Percentiles rank a stretch among this genome's conserved stretches.
phyloP scores from a whole-genome alignment of 2,113 vertebrate species.

The Danio rerio region GRCz12tu NC_133181.1:44383001-44383500 shows the following conservation, averaged over 20 bases:
- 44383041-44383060: too few species aligned
- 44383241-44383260: conserved; percentile 89
- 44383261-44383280: conserved; percentile 84
- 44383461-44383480: conserved; percentile 11
- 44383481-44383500: background rate
- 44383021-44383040: too few species aligned
- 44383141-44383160: conserved; percentile 87
- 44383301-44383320: background rate
- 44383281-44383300: background rate
- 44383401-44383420: background rate
- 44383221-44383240: conserved; percentile 89
- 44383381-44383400: background rate
- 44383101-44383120: conserved; percentile 85
- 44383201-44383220: conserved; percentile 87
- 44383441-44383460: background rate
- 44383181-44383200: conserved; percentile 84
- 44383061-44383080: conserved; percentile 20
- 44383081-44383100: conserved; percentile 77
- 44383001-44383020: too few species aligned
- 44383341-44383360: background rate
- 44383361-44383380: background rate
- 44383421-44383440: background rate
- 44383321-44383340: background rate
- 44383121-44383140: conserved; percentile 89
- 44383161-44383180: conserved; percentile 82